Conservation (phyloP, 2,797 vertebrate species). For the Phalloptychus januarius region DNA sequence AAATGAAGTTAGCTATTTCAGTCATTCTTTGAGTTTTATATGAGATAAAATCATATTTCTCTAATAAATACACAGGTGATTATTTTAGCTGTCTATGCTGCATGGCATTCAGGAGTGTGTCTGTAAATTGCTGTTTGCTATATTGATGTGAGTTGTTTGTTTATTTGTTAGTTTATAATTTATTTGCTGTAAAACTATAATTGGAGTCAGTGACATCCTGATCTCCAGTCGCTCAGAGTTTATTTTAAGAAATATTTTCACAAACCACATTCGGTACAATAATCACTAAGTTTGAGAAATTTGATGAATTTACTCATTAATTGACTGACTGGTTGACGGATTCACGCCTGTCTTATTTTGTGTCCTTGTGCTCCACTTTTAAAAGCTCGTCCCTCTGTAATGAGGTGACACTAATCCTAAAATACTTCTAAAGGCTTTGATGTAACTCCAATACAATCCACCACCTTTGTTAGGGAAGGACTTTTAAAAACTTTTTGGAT, state of each 20-base stretch:
- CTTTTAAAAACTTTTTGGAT: neutral
- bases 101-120: neutral
- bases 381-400: neutral
- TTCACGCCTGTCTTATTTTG: neutral
- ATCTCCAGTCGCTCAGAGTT: neutral
- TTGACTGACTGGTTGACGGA: neutral
- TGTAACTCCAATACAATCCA: neutral
- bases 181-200: neutral
- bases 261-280: neutral
- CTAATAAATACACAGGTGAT: neutral
- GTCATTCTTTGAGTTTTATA: neutral
- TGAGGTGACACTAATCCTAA: neutral
- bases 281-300: neutral
- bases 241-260: neutral
- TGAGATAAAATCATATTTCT: neutral
- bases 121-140: neutral
- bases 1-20: neutral
- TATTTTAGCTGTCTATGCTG: neutral
- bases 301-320: neutral
- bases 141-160: neutral
- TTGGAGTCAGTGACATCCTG: neutral
- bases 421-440: neutral
- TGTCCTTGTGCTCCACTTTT: neutral
- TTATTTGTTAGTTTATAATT: neutral
- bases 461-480: neutral